Percentiles rank a stretch among this genome's conserved stretches.
These are phyloP conservation scores for Chrysoperla carnea DNA, from an alignment of 1,140 invertebrate species.

Conservation along the genomic window DNA sequence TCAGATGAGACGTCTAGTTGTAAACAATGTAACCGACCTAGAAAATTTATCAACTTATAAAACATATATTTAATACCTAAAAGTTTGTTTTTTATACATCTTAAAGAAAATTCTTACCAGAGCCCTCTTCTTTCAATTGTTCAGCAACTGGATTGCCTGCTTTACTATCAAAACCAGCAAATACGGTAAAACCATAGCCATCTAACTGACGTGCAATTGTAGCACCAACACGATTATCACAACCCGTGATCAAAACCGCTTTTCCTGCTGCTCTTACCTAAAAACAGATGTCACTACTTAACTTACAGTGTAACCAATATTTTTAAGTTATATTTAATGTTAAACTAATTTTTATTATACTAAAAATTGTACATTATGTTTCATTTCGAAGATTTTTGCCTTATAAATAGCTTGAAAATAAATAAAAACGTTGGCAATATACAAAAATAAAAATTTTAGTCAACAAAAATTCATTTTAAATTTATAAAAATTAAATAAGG, in stretches of 20 bases:
- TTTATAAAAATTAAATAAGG: no score
- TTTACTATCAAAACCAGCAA: slow-evolving; percentile 53
- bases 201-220: slow-evolving; percentile 55
- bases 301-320: background rate
- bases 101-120: slow-evolving; percentile 17
- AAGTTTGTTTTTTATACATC: no score
- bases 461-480: no score
- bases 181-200: slow-evolving; percentile 64
- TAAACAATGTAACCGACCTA: slow-evolving; percentile 43
- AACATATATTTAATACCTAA: no score
- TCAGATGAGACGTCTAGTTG: slow-evolving; percentile 60
- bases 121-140: slow-evolving; percentile 54
- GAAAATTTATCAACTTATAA: no score
- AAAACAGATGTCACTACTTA: slow-evolving; percentile 3
- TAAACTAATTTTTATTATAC: no score
- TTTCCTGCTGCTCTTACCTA: slow-evolving; percentile 62
- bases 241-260: slow-evolving; percentile 68
- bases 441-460: no score
- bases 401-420: no score
- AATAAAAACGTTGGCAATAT: no score
- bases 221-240: slow-evolving; percentile 60
- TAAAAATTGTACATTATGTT: no score
- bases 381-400: no score
- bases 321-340: background rate
- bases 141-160: slow-evolving; percentile 39